Conservation (phyloP, 1,140 invertebrate genomes). For the Caligus rogercresseyi region DNA sequence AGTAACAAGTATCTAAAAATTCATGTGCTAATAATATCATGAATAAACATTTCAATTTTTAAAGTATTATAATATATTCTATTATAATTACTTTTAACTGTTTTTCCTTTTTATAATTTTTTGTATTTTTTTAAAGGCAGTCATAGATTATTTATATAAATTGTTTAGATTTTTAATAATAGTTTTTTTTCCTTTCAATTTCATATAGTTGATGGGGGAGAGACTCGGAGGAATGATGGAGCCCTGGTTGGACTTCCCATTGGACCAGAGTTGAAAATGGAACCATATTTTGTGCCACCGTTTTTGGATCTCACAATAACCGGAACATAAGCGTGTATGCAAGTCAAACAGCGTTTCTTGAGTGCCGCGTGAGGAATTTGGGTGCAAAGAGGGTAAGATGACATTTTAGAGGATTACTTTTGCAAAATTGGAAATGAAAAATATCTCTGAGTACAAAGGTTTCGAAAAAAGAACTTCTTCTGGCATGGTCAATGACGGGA, state of each 20-base stretch:
- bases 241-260: slow-evolving; percentile 12
- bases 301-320: neutral
- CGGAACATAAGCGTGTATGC: slow-evolving; percentile 7
- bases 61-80: neutral
- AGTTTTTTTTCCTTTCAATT: too few species aligned
- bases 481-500: too few species aligned
- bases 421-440: too few species aligned
- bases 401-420: too few species aligned
- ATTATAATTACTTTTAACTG: neutral
- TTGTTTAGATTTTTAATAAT: too few species aligned
- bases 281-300: slow-evolving; percentile 15
- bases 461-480: too few species aligned
- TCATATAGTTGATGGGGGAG: neutral
- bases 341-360: slow-evolving; percentile 23
- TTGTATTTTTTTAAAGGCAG: neutral
- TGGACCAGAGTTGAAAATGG: slow-evolving; percentile 12
- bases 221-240: neutral
- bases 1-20: too few species aligned
- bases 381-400: slow-evolving; percentile 24
- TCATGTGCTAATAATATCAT: too few species aligned
- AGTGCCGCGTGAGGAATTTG: slow-evolving; percentile 23
- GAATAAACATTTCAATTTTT: neutral
- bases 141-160: too few species aligned
- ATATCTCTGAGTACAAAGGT: too few species aligned
- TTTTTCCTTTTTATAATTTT: neutral